phyloP scores from a whole-genome alignment of 2,797 vertebrate genomes.

The Siniperca undulata region DNA sequence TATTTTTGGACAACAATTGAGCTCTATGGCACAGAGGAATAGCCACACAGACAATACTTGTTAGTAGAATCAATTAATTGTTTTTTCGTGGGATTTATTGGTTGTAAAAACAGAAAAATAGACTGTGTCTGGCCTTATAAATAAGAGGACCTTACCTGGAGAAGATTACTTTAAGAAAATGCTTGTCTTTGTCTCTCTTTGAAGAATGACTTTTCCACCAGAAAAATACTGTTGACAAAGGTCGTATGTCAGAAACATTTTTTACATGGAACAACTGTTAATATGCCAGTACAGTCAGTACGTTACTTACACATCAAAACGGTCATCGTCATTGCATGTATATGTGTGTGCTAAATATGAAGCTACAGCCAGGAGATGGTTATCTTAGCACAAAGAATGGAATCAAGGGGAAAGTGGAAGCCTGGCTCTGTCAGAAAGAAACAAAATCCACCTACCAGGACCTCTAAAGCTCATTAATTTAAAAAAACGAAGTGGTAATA shows the following conservation, averaged over 20 bases:
- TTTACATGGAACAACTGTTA: not conserved
- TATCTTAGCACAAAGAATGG: not conserved
- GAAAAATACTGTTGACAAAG: not conserved
- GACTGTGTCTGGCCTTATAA: too few relatives aligned
- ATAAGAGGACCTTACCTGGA: not conserved
- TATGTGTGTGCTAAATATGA: not conserved
- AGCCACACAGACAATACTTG: not conserved
- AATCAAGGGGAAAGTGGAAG: not conserved
- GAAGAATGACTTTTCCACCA: not conserved
- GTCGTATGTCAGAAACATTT: not conserved
- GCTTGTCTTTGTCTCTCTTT: not conserved
- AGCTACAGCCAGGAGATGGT: not conserved
- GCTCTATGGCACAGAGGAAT: not conserved
- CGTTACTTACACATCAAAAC: not conserved
- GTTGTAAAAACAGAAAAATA: not conserved
- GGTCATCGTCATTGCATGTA: too few relatives aligned
- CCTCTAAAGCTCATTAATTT: not conserved
- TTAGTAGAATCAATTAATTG: not conserved
- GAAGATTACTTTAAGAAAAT: not conserved
- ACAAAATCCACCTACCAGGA: not conserved
- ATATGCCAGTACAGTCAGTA: not conserved
- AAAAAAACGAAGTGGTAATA: not conserved
- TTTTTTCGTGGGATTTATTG: not conserved
- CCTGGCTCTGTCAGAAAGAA: not conserved
- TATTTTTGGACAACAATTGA: too few relatives aligned